Evolutionary conservation across 2,113 vertebrate species (phyloP).

Genomic region (Marcusenius ussheri): DNA sequence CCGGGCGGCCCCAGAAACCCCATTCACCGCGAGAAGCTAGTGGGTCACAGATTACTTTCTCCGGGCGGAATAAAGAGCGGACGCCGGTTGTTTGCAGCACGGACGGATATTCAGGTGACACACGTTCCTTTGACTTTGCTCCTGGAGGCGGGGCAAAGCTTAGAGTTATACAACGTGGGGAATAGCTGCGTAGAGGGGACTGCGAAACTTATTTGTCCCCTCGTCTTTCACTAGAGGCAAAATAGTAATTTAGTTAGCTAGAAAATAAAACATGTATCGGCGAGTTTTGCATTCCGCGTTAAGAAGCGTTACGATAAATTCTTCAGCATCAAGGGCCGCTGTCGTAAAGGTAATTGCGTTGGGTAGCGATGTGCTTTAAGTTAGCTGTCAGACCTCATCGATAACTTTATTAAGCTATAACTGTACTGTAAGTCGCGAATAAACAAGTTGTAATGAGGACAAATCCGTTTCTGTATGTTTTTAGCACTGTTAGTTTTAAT

Average conservation of each 20-base stretch:
- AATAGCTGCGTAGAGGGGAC: background rate
- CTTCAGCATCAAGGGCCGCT: conserved; percentile 33
- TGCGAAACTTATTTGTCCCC: background rate
- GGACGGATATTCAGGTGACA: conserved; percentile 33
- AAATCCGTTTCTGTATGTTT: background rate
- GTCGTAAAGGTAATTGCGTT: conserved; percentile 49
- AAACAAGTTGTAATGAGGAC: background rate
- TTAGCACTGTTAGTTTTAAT: background rate
- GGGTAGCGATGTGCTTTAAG: background rate
- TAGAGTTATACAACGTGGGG: conserved; percentile 39
- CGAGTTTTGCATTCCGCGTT: conserved; percentile 52
- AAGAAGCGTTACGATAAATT: conserved; percentile 28
- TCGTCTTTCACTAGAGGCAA: background rate
- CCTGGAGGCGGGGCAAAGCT: conserved; percentile 26
- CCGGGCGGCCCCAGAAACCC: background rate
- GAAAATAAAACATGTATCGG: conserved; percentile 53
- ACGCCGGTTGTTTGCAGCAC: conserved; percentile 19
- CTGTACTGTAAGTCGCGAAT: background rate
- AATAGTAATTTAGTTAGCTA: background rate
- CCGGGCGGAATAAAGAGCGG: conserved; percentile 6
- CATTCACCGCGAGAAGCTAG: background rate
- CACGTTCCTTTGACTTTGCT: conserved; percentile 61
- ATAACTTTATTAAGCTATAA: background rate
- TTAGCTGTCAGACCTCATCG: background rate
- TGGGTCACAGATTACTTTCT: background rate